Base-by-base conservation (phyloP, 2,797 vertebrate genomes). In the Brachyalestes nurse region DNA sequence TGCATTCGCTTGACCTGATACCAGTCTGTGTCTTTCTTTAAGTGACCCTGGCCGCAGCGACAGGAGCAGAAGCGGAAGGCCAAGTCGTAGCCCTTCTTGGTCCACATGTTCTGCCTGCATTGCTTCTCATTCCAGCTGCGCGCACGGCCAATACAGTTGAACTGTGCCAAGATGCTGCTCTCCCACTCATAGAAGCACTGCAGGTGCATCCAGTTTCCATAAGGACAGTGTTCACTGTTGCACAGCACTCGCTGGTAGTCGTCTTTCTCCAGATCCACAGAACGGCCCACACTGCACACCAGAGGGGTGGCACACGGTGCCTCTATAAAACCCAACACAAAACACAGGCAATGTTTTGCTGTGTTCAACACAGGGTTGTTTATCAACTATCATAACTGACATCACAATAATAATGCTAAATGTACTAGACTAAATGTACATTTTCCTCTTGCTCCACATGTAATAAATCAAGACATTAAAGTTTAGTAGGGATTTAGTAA, bases 161-260 rank as follows among this genome's bases (percentile, higher is more conserved):
- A 99, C 93, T 99, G 98, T 25, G 96, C 96, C 0, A 99, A 94
- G 88, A 99, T 99, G 92, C 97, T 99, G 94, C 97, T 99, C 88
- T 99, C 98, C 98, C 98, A 99, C 91, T 98, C 98, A 0, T 97
- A 99, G 93, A 99, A 99, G 84, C 98, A 99, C 92, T 99, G 97
- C 89, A 98, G 94, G 83, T 99, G 98, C 98, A 99, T 98, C 98
- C 97, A 99, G 88, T 95, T 96, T 86, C 97, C 96, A 57, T 92
- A 94, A 0, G 96, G 97, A 82, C 98, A 99, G 79, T 97, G 93
- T 87, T 99, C 98, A 0, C 95, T 99, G 94, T 99, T 99, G 93
- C 98, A 99, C 76, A 96, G 93, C 83, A 99, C 97, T 61, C 97
- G 96, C 94, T 99, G 98, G 90, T 97, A 97, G 92, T 99, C 97